Evolutionary conservation across 2,888 invertebrate species (phyloP).

Genomic region (Calliopum simillimum): DNA sequence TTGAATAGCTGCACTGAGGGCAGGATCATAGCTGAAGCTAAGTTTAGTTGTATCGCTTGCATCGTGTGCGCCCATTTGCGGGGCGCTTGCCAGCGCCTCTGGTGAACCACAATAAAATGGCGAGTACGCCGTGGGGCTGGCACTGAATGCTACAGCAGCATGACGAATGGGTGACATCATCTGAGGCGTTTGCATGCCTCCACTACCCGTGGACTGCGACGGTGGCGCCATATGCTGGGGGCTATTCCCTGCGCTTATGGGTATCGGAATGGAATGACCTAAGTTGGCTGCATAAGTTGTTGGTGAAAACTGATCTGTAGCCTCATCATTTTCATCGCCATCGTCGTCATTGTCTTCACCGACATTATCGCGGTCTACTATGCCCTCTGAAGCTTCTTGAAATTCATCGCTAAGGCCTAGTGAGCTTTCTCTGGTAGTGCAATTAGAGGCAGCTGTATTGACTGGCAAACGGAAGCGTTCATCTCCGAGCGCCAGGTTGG

Average conservation of each 20-base stretch:
- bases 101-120: slow-evolving; percentile 61
- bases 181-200: slow-evolving; percentile 41
- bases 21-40: slow-evolving; percentile 61
- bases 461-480: slow-evolving; percentile 48
- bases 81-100: slow-evolving; percentile 44
- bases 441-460: not conserved
- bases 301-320: slow-evolving; percentile 60
- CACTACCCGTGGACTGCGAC: not conserved
- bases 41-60: slow-evolving; percentile 23
- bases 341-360: slow-evolving; percentile 13
- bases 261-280: slow-evolving; percentile 60
- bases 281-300: slow-evolving; percentile 50
- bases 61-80: slow-evolving; percentile 34
- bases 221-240: slow-evolving; percentile 50
- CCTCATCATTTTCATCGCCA: slow-evolving; percentile 53
- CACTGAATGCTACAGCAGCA: slow-evolving; percentile 54
- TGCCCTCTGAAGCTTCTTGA: not conserved
- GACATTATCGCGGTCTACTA: not conserved
- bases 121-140: slow-evolving; percentile 60
- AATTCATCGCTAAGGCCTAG: not conserved
- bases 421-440: not conserved
- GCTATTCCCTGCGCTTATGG: slow-evolving; percentile 60
- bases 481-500: slow-evolving; percentile 53
- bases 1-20: slow-evolving; percentile 52
- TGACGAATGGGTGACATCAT: slow-evolving; percentile 15